Percentiles rank a stretch among this genome's conserved stretches.
phyloP scores from a whole-genome alignment of 2,888 invertebrate species.

The Linyphia triangularis region DNA sequence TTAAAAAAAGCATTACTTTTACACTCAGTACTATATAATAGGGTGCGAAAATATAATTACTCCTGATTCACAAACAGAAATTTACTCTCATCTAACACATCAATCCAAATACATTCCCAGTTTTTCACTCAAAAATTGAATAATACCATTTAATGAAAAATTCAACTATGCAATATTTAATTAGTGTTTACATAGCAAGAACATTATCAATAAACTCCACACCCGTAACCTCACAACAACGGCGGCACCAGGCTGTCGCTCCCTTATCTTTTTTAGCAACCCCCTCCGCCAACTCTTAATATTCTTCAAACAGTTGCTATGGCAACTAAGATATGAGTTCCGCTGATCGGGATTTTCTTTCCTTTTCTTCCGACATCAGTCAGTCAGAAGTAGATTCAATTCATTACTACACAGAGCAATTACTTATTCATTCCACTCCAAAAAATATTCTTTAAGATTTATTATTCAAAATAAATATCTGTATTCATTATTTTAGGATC shows the following conservation, averaged over 20 bases:
- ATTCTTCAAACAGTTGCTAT: conserved; percentile 51
- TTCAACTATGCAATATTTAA: conserved; percentile 4
- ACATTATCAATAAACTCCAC: conserved; percentile 18
- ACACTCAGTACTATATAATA: too few species aligned
- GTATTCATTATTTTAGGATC: too few species aligned
- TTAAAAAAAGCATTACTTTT: too few species aligned
- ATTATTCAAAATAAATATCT: too few species aligned
- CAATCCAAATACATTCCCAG: not conserved
- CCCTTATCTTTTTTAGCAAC: not conserved
- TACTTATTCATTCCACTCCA: too few species aligned
- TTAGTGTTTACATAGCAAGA: conserved; percentile 30
- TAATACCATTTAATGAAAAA: not conserved
- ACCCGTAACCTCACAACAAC: conserved; percentile 30
- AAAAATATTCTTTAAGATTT: too few species aligned
- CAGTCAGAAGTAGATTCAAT: not conserved
- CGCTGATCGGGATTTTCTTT: conserved; percentile 10
- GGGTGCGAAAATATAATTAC: too few species aligned
- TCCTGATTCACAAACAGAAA: too few species aligned
- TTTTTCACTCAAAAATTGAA: not conserved
- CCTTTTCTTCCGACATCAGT: not conserved
- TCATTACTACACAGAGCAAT: too few species aligned
- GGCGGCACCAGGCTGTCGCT: conserved; percentile 25
- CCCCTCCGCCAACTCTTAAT: conserved; percentile 24
- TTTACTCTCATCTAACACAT: too few species aligned
- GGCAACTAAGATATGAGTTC: conserved; percentile 16